These are phyloP conservation scores for Rhinophrynus dorsalis DNA, from an alignment of 2,797 vertebrate genomes.

Conservation along the genomic window DNA sequence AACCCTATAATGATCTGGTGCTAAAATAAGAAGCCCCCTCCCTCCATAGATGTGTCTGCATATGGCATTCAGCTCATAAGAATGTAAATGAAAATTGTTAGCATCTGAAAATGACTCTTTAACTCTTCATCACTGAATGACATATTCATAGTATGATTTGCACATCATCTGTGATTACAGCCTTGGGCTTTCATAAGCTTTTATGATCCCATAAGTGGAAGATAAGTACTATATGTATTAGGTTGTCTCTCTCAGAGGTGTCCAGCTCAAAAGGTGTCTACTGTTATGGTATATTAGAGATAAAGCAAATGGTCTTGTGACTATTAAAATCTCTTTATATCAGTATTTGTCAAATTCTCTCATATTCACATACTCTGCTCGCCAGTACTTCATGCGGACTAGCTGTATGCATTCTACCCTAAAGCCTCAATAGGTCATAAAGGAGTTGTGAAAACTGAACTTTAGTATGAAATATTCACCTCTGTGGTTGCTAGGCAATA, in stretches of 20 bases:
- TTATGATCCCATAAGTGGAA: background rate
- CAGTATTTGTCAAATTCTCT: background rate
- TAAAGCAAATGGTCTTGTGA: background rate
- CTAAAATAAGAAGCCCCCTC: background rate
- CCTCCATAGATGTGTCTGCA: background rate
- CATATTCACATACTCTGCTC: conserved; percentile 4
- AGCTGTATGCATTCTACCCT: conserved; percentile 26
- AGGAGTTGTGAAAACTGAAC: conserved; percentile 36
- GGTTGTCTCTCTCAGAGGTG: background rate
- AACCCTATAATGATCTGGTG: background rate
- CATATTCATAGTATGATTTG: conserved; percentile 3
- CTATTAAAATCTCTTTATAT: background rate
- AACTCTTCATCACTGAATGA: background rate
- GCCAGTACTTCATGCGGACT: background rate
- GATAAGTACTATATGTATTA: background rate
- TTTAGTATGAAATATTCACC: conserved; percentile 41
- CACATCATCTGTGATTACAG: conserved; percentile 6
- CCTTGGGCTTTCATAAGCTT: conserved; percentile 19
- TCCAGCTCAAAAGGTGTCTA: conserved; percentile 6
- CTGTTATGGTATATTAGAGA: background rate
- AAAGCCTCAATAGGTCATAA: conserved; percentile 38
- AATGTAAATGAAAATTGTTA: conserved; percentile 9
- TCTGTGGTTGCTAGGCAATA: conserved; percentile 72
- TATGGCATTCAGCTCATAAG: conserved; percentile 5
- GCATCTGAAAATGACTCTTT: conserved; percentile 21